Percentiles rank a stretch among this genome's conserved stretches.
These are phyloP conservation scores for Agrochola circellaris DNA, from an alignment of 2,888 invertebrate species.

Conservation along the genomic window DNA sequence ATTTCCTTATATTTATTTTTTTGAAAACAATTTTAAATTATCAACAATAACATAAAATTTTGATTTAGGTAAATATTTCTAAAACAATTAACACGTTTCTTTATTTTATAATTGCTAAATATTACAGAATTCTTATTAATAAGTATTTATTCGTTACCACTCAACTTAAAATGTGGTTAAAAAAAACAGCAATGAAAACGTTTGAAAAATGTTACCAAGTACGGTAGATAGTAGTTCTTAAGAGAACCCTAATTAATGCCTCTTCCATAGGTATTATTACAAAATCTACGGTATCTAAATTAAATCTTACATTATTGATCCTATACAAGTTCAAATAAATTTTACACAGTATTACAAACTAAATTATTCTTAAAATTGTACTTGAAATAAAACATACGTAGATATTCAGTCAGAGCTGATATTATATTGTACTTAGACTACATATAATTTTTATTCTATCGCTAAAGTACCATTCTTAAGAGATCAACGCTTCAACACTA, in stretches of 20 bases:
- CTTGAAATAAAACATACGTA: slow-evolving; percentile 57
- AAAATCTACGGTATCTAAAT: slow-evolving; percentile 15
- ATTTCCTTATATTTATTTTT: slow-evolving; percentile 15
- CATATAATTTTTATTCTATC: slow-evolving; percentile 52
- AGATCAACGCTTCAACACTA: slow-evolving; percentile 76
- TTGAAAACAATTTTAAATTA: slow-evolving; percentile 18
- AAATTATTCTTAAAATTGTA: slow-evolving; percentile 54
- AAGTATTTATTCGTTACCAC: not conserved
- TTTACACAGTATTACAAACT: slow-evolving; percentile 22
- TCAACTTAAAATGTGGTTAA: not conserved
- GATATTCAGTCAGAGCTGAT: slow-evolving; percentile 63
- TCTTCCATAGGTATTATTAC: slow-evolving; percentile 5
- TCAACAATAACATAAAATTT: slow-evolving; percentile 29
- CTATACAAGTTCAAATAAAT: slow-evolving; percentile 30
- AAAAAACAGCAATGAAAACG: not conserved
- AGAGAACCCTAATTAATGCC: slow-evolving; percentile 19
- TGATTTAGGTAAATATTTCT: slow-evolving; percentile 11
- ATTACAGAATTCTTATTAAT: slow-evolving; percentile 12
- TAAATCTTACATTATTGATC: slow-evolving; percentile 16
- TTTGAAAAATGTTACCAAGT: not conserved
- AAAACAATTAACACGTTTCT: slow-evolving; percentile 18
- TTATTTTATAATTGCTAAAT: slow-evolving; percentile 29
- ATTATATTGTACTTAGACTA: slow-evolving; percentile 57
- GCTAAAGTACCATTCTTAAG: slow-evolving; percentile 78
- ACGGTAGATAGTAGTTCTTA: not conserved